Evolutionary conservation across 2,113 vertebrate species (phyloP).

Genomic region (Odobenus rosmarus): DNA sequence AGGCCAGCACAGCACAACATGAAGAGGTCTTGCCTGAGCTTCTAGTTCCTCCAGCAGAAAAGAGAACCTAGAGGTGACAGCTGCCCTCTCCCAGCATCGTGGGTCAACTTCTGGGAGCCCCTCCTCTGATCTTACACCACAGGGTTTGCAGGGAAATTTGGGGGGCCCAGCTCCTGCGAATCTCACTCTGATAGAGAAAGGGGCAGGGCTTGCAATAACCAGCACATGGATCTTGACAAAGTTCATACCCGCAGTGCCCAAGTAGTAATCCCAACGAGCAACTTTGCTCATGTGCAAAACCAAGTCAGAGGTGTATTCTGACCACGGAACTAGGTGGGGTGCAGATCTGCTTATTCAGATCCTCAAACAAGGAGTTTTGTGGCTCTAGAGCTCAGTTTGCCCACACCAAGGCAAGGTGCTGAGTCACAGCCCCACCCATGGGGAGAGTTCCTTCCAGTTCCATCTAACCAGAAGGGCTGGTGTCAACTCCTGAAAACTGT

Average conservation of each 20-base stretch:
- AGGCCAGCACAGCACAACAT: background rate
- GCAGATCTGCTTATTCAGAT: background rate
- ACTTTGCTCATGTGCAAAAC: background rate
- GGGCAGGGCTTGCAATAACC: background rate
- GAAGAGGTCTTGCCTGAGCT: background rate
- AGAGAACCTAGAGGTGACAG: background rate
- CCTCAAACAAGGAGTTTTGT: background rate
- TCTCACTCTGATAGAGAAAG: background rate
- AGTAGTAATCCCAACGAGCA: background rate
- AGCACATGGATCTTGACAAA: background rate
- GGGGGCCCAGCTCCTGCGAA: background rate
- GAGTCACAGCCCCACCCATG: background rate
- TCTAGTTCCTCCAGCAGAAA: background rate
- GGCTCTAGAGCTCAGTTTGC: background rate
- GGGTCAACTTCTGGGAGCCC: background rate
- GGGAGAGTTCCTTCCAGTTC: background rate
- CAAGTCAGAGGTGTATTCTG: background rate
- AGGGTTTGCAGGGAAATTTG: background rate
- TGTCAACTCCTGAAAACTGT: background rate
- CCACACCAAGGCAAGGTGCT: background rate
- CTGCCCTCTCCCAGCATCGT: background rate
- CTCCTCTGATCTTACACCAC: background rate
- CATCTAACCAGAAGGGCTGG: background rate
- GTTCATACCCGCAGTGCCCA: background rate
- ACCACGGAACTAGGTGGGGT: background rate